A percentile compares a stretch with the other conserved stretches of the same genome.
Conservation (phyloP, 2,113 vertebrate genomes). For the Actenoides lindsayi region DNA sequence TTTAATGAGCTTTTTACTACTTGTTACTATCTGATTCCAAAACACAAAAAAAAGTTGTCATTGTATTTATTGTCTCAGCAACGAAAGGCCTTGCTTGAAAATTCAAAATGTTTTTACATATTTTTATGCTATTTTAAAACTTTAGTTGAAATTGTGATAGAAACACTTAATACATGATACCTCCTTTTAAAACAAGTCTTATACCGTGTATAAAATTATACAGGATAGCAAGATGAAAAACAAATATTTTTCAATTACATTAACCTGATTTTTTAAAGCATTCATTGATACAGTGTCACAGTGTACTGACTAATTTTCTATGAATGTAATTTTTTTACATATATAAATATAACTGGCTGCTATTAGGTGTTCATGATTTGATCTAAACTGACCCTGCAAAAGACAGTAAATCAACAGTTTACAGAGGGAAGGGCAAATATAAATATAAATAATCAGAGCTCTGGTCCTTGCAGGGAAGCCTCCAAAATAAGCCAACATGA, state of each 20-base stretch:
- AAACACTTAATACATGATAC: background rate
- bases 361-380: constrained; percentile 32
- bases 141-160: background rate
- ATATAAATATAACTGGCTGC: background rate
- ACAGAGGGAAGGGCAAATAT: background rate
- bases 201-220: background rate
- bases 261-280: background rate
- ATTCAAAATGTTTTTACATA: background rate
- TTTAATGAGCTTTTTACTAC: background rate
- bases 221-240: background rate
- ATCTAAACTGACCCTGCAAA: constrained; percentile 31
- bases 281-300: background rate
- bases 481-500: background rate
- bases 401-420: constrained; percentile 33
- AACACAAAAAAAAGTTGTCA: background rate
- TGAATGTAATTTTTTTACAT: background rate
- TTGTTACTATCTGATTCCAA: background rate
- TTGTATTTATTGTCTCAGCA: background rate
- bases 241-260: background rate
- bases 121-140: background rate
- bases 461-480: background rate
- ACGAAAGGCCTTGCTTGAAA: background rate
- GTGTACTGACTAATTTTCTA: accelerated
- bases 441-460: constrained; percentile 28
- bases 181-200: background rate